Base-by-base conservation (phyloP, 92 coral and sea anemone genomes). In the Palythoa heliodiscus region DNA sequence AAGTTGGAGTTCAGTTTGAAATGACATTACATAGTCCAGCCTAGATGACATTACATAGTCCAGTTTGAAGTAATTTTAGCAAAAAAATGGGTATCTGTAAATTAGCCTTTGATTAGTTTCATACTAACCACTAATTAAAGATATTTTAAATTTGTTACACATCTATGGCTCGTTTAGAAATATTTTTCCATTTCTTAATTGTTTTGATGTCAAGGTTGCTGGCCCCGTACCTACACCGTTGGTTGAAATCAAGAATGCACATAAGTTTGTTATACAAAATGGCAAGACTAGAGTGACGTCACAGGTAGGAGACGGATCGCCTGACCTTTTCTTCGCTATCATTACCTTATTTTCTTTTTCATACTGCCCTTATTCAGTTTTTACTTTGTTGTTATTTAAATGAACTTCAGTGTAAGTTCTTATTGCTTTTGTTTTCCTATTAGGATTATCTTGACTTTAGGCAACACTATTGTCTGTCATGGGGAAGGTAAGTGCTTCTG, bases 211-310 rank as follows among this genome's bases (percentile, higher is more conserved):
- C 7, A 25, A 96, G 99, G 77, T 94, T 19, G 91, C 91, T 60
- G 99, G 86, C 29, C 99, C 99, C 3, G 89, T 95, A 3, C 93
- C 99, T 23, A 91, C 97, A 20, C 99, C 98, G 53, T 89, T 93
- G 50, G 90, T 91, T 89, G 98, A 92, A 53, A 83, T 96, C 17
- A 96, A 91, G 85, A 89, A 93, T 35, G 83, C 92, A 7, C 97
- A 96, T 86, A 96, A 89, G 86, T 96, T 96, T 90, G 99, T 94
- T 23, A 91, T 96, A 76, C 99, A 96, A 85, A 96, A 96, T 85
- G 99, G 99, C 70, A 92, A 90, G 88, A 96, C 99, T 2, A 86
- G 98, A 48, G 95, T 95, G 7, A 94, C 99, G 1, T 92, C 99
- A 5, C 97, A 95, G 97, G 98, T 95, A 71, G 47, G 15, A 23